Conservation (phyloP, 2,888 invertebrate species). For the Fragum whitleyi region DNA sequence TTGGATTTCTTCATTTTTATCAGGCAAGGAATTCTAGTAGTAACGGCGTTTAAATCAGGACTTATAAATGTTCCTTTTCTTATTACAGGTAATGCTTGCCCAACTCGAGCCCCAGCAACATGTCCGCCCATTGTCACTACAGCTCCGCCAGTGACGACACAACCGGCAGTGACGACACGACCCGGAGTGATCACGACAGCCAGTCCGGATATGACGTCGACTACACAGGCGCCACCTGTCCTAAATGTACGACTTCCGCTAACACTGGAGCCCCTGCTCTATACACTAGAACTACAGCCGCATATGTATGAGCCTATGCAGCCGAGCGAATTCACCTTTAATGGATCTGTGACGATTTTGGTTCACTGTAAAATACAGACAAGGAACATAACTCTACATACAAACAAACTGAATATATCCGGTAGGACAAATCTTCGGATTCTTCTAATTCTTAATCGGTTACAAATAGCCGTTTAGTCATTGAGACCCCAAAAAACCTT, state of each 20-base stretch:
- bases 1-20: too few species aligned
- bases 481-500: background rate
- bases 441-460: background rate
- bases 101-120: slow-evolving; percentile 26
- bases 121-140: slow-evolving; percentile 34
- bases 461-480: background rate
- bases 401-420: slow-evolving; percentile 72
- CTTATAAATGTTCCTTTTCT: too few species aligned
- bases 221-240: slow-evolving; percentile 45
- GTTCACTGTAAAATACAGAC: slow-evolving; percentile 66
- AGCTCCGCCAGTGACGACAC: slow-evolving; percentile 11
- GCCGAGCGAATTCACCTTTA: slow-evolving; percentile 74
- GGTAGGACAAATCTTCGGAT: slow-evolving; percentile 13
- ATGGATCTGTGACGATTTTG: slow-evolving; percentile 71
- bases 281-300: slow-evolving; percentile 78
- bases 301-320: slow-evolving; percentile 73
- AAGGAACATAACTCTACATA: slow-evolving; percentile 72
- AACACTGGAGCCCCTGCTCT: slow-evolving; percentile 74
- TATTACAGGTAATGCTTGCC: slow-evolving; percentile 49
- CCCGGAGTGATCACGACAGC: background rate
- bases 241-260: slow-evolving; percentile 76
- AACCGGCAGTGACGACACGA: slow-evolving; percentile 11
- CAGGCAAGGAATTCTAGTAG: too few species aligned
- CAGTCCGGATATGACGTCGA: slow-evolving; percentile 25
- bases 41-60: too few species aligned